These are phyloP conservation scores for Cotesia chilonis DNA, from an alignment of 1,140 invertebrate genomes.

Conservation along the genomic window DNA sequence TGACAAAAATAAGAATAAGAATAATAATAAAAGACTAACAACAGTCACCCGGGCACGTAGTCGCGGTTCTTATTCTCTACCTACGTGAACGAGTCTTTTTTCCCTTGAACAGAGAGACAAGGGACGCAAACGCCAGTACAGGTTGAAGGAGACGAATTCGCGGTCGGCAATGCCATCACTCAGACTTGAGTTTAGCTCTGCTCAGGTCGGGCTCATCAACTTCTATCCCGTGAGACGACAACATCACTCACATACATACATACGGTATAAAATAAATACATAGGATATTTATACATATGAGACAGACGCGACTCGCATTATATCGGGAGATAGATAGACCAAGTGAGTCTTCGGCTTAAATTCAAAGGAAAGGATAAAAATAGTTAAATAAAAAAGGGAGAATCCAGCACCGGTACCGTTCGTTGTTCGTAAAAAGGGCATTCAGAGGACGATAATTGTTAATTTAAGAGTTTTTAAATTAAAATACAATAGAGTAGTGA, in stretches of 20 bases:
- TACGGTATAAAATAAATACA: too few species aligned
- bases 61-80: constrained; percentile 29
- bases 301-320: too few species aligned
- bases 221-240: constrained; percentile 4
- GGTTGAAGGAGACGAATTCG: constrained; percentile 39
- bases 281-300: too few species aligned
- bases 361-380: too few species aligned
- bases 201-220: constrained; percentile 8
- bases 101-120: constrained; percentile 19
- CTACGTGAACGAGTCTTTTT: constrained; percentile 39
- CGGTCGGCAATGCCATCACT: constrained; percentile 11
- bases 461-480: too few species aligned
- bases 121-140: constrained; percentile 21
- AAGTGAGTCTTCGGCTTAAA: too few species aligned
- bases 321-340: too few species aligned
- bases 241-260: background rate
- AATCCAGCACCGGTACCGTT: too few species aligned
- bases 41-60: constrained; percentile 28
- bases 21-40: constrained; percentile 2
- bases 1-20: background rate
- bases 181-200: background rate
- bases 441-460: too few species aligned
- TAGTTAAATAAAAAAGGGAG: too few species aligned
- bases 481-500: too few species aligned
- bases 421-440: too few species aligned